These are phyloP conservation scores for Ephydatia muelleri DNA, from an alignment of 37 sponge, comb jelly and placozoan species.

Conservation along the genomic window DNA sequence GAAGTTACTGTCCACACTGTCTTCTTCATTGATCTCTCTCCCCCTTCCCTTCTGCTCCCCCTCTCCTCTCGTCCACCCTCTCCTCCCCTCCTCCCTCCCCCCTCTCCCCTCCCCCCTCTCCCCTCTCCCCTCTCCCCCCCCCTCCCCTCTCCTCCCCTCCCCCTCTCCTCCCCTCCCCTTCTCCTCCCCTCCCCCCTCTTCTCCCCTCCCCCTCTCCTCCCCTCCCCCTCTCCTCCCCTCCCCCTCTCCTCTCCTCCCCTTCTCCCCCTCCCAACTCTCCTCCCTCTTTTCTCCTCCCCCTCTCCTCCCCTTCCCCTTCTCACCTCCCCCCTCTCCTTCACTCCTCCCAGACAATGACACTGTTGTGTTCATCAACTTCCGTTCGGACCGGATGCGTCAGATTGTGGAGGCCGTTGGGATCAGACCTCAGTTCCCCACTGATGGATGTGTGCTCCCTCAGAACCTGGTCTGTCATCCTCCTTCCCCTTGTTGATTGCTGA, in stretches of 20 bases:
- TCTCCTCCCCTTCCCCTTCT: background rate
- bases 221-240: background rate
- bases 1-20: too few species aligned
- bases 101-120: too few species aligned
- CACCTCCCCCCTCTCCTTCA: background rate
- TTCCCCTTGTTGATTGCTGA: background rate
- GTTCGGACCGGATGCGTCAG: conserved; percentile 96
- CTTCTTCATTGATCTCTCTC: background rate
- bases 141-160: too few species aligned
- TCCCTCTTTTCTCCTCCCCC: too few species aligned
- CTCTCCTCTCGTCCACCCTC: background rate
- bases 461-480: conserved; percentile 30
- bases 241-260: too few species aligned
- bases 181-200: background rate
- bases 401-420: conserved; percentile 93
- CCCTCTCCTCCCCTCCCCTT: background rate
- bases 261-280: too few species aligned
- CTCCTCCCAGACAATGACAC: conserved; percentile 79
- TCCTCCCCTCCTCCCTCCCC: too few species aligned
- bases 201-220: background rate
- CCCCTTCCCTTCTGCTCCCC: background rate
- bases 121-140: too few species aligned
- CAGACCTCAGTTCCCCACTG: conserved; percentile 90
- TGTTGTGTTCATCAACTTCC: conserved; percentile 90
- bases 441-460: conserved; percentile 27